These are phyloP conservation scores for Holotrichia oblita DNA, from an alignment of 1,140 invertebrate species.

Conservation along the genomic window DNA sequence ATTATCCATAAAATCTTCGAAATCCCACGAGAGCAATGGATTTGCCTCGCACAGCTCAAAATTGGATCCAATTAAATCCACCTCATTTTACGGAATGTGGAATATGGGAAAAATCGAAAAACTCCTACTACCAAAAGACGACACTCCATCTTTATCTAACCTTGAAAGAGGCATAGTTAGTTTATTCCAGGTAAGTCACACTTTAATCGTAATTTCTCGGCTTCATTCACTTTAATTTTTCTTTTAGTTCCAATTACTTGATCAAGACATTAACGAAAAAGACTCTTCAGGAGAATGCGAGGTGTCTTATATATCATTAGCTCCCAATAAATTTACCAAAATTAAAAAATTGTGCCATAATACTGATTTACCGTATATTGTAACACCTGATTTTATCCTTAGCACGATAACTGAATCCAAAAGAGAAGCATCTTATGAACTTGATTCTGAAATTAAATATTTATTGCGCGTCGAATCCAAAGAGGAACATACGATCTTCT, in stretches of 20 bases:
- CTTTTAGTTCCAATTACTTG: slow-evolving; percentile 64
- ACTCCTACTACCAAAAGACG: slow-evolving; percentile 65
- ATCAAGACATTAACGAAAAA: slow-evolving; percentile 65
- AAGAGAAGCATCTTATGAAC: slow-evolving; percentile 61
- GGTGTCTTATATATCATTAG: slow-evolving; percentile 66
- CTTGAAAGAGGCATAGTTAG: slow-evolving; percentile 78
- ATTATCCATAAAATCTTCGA: slow-evolving; percentile 70
- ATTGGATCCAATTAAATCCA: slow-evolving; percentile 63
- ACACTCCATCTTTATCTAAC: slow-evolving; percentile 71
- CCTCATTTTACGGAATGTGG: slow-evolving; percentile 69
- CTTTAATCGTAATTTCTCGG: neutral
- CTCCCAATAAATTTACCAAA: slow-evolving; percentile 59
- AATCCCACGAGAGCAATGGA: slow-evolving; percentile 70
- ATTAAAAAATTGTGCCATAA: slow-evolving; percentile 60
- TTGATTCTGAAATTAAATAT: slow-evolving; percentile 54
- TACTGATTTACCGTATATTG: slow-evolving; percentile 57
- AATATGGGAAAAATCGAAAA: slow-evolving; percentile 66
- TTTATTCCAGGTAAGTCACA: slow-evolving; percentile 70
- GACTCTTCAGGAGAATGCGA: slow-evolving; percentile 74
- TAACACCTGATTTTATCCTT: slow-evolving; percentile 62
- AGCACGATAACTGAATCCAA: slow-evolving; percentile 60
- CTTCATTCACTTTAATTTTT: slow-evolving; percentile 31
- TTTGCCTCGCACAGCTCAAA: slow-evolving; percentile 70
- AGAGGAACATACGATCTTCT: slow-evolving; percentile 66
- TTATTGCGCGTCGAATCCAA: slow-evolving; percentile 61